phyloP scores from a whole-genome alignment of 2,888 invertebrate genomes.

The Helicoverpa assulta region DNA sequence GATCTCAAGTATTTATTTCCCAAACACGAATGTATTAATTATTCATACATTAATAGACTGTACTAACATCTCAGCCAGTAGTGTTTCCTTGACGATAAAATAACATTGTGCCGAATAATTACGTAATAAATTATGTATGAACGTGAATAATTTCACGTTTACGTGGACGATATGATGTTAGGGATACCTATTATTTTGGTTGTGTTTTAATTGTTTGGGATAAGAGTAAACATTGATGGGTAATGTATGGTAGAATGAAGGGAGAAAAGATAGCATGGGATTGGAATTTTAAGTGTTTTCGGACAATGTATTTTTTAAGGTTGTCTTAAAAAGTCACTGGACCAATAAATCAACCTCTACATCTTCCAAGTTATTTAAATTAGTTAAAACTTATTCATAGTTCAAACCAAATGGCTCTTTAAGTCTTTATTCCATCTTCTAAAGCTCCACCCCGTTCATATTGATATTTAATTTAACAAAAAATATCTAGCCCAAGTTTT shows the following conservation, averaged over 20 bases:
- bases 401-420: not conserved
- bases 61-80: slow-evolving; percentile 58
- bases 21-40: slow-evolving; percentile 62
- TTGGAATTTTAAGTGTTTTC: not conserved
- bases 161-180: slow-evolving; percentile 40
- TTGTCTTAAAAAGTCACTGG: too few species aligned
- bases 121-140: slow-evolving; percentile 74
- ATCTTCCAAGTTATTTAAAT: too few species aligned
- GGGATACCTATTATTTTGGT: slow-evolving; percentile 37
- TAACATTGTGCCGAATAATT: slow-evolving; percentile 72
- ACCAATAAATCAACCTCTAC: too few species aligned
- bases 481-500: not conserved
- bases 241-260: not conserved
- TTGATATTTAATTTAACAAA: not conserved
- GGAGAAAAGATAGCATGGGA: not conserved
- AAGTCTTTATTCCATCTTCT: not conserved
- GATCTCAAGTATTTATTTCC: slow-evolving; percentile 60
- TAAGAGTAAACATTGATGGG: slow-evolving; percentile 4
- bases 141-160: slow-evolving; percentile 61
- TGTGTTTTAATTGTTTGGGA: slow-evolving; percentile 46
- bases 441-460: not conserved
- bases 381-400: not conserved
- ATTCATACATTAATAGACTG: slow-evolving; percentile 67
- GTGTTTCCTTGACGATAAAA: slow-evolving; percentile 70
- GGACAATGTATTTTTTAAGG: too few species aligned